Base-by-base conservation (phyloP, 2,888 invertebrate genomes). In the Pristionchus exspectatus region DNA sequence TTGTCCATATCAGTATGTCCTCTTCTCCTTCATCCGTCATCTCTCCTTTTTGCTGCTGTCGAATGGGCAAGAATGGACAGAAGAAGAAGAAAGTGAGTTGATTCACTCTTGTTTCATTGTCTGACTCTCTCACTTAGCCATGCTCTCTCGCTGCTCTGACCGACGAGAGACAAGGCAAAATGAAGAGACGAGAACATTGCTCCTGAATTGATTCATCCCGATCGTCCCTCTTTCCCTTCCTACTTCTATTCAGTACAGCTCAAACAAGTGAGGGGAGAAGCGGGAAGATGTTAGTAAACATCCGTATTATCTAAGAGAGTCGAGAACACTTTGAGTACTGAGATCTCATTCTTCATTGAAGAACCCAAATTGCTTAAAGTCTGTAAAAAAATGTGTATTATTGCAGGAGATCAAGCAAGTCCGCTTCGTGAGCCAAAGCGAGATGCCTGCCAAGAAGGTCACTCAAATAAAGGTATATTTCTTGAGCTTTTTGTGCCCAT, bases 11-110 rank as follows among this genome's bases (percentile, higher is more conserved):
- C 66, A 66, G 66, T 24, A 66, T 66, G 66, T 33, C 38, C 18
- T 38, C 74, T 27, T 18, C 74, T 74, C 74, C 74, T 38, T 18
- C 69, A 9, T n/a, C 74, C 74, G 38, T 74, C 38, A 30, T 33
- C 38, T 33, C 74, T 38, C 74, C 74, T 2, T 33, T 74, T 30
- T 74, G 74, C 27, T 74, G 74, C 74, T 74, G 74, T 74, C 30
- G 33, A 74, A 5, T 74, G 38, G 74, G 12, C 21, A 74, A 74
- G 74, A 74, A 74, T 33, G 74, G 74, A 74, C 74, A 74, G 74
- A 74, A 74, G 74, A 33, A 74, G 38, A 74, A 74, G 74, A 74
- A 74, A 18, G 74, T 74, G 74, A 74, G 74, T 50, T 74, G 74
- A 33, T 74, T 74, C 74, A 50, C 18, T 38, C 74, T 38, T 74